Base-by-base conservation (phyloP, 1,140 invertebrate species). In the Thaumatotibia leucotreta region DNA sequence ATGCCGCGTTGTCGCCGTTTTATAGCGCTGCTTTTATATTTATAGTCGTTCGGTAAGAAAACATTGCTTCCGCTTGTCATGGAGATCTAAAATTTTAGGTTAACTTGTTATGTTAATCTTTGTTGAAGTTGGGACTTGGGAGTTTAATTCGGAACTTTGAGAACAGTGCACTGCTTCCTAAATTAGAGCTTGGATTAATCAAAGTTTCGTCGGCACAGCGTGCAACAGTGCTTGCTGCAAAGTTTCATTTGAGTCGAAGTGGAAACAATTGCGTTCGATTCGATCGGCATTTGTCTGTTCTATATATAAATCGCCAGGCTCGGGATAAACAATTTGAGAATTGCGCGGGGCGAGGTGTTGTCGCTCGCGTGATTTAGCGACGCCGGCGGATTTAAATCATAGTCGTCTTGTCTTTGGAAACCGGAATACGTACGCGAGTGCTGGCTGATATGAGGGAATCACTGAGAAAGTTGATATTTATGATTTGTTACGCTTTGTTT, bases 231-330 rank as follows among this genome's bases (percentile, higher is more conserved):
- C 69, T 73, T 70, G 70, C 74, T 79, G 79, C 67, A 82, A 79
- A 78, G 75, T 83, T 85, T 86, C 81, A 80, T 71, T 75, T 76
- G 72, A 79, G 78, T n/a, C n/a, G n/a, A n/a, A 86, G 84, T 86
- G 80, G 87, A 87, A 88, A 90, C 86, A 90, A 89, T 90, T 80
- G 83, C 80, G 74, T 84, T 85, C 84, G 82, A 88, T 85, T 82
- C 79, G 82, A 80, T 85, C 84, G 87, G 83, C 75, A 89, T 87
- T 89, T 76, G 84, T 83, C 81, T 74, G 76, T 77, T 80, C 87
- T 90, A 90, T 86, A 90, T 90, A 83, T 90, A 90, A 82, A 86
- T 88, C 83, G 87, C 86, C 86, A 83, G 78, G 79, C 80, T 75
- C 85, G 84, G 73, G 79, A 86, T 86, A 84, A 87, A 87, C 86